Conservation (phyloP, 1,140 invertebrate genomes). For the Lethrus apterus region DNA sequence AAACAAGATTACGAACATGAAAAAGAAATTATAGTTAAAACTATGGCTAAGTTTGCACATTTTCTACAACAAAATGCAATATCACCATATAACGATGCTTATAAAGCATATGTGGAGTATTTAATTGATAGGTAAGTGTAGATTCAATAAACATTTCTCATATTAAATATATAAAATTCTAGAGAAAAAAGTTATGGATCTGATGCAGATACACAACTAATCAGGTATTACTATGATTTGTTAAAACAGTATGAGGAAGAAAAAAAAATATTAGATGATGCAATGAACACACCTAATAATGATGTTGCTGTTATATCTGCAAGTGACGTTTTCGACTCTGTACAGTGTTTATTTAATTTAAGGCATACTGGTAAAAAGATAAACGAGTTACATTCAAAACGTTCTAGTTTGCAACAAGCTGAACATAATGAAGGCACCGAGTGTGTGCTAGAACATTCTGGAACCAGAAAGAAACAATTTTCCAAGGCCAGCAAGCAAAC, state of each 20-base stretch:
- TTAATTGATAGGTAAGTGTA: conserved; percentile 24
- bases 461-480: background rate
- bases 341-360: conserved; percentile 25
- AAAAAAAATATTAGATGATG: conserved; percentile 26
- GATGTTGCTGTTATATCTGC: conserved; percentile 17
- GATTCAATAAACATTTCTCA: background rate
- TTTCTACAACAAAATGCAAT: conserved; percentile 30
- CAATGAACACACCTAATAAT: conserved; percentile 11
- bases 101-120: conserved; percentile 28
- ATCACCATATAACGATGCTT: conserved; percentile 29
- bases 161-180: conserved; percentile 8
- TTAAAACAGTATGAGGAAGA: conserved; percentile 26
- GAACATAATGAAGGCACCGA: conserved; percentile 11
- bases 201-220: conserved; percentile 15
- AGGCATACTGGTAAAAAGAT: conserved; percentile 30
- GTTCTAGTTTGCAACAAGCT: background rate
- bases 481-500: background rate
- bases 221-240: conserved; percentile 23
- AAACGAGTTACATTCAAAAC: conserved; percentile 17
- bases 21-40: conserved; percentile 22
- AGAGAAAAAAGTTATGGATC: conserved; percentile 27
- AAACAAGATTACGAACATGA: conserved; percentile 22
- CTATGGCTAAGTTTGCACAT: conserved; percentile 28
- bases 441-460: background rate
- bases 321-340: conserved; percentile 16